A percentile compares a stretch with the other conserved stretches of the same genome.
phyloP scores from a whole-genome alignment of 2,113 vertebrate species.

The Argyrosomus japonicus region DNA sequence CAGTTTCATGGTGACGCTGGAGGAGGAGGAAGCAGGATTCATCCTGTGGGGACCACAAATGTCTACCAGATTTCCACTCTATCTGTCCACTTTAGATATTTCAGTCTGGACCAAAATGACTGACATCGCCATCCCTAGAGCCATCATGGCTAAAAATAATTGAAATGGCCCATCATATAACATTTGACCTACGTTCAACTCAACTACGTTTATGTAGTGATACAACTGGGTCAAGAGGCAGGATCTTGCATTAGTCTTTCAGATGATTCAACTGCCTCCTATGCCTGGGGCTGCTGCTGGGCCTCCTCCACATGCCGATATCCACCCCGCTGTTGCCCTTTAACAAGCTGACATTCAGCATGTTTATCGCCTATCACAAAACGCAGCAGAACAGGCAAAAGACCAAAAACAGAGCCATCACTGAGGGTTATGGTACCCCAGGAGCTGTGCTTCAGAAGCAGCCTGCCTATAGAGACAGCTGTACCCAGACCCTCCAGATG shows the following conservation, averaged over 20 bases:
- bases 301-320: not conserved
- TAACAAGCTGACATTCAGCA: not conserved
- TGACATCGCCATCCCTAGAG: no score
- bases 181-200: no score
- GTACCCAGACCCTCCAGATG: not conserved
- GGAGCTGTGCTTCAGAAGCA: not conserved
- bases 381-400: not conserved
- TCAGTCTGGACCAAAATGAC: not conserved
- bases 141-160: no score
- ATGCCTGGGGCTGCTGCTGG: not conserved
- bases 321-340: not conserved
- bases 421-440: not conserved
- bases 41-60: no score
- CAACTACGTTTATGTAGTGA: no score
- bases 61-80: not conserved
- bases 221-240: no score
- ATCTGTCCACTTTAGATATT: not conserved
- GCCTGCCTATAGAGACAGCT: not conserved
- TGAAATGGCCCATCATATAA: no score
- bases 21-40: not conserved
- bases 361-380: not conserved
- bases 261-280: not conserved
- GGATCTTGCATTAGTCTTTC: not conserved
- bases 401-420: not conserved
- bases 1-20: not conserved